phyloP scores from a whole-genome alignment of 1,140 invertebrate species.

The Micrasema minimum region DNA sequence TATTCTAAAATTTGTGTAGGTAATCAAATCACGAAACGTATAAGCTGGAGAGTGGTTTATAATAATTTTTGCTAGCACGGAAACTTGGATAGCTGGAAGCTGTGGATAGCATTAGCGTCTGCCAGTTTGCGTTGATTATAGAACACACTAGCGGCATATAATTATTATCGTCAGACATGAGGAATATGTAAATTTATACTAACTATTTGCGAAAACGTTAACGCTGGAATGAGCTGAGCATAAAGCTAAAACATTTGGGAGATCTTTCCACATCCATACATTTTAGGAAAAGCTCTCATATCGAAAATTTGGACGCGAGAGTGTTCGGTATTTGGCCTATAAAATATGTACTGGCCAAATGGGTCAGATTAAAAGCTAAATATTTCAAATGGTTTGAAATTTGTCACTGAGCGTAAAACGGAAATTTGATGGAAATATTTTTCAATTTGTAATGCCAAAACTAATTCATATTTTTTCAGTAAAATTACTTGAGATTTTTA shows the following conservation, averaged over 20 bases:
- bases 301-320: no score
- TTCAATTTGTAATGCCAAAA: no score
- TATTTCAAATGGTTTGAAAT: no score
- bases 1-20: background rate
- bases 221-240: background rate
- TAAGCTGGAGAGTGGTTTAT: background rate
- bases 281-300: background rate
- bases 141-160: conserved; percentile 28
- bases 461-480: no score
- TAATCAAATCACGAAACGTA: background rate
- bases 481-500: no score
- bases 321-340: no score
- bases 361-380: no score
- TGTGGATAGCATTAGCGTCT: conserved; percentile 1
- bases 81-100: background rate
- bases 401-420: no score
- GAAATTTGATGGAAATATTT: no score
- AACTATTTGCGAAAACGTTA: conserved; percentile 28
- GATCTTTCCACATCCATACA: no score
- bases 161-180: conserved; percentile 42
- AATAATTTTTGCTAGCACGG: no score
- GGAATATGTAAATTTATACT: conserved; percentile 36
- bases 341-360: no score
- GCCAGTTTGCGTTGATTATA: conserved; percentile 24
- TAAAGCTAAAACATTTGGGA: conserved; percentile 5